Conservation (phyloP, 2,113 vertebrate species). For the Columbina picui region DNA sequence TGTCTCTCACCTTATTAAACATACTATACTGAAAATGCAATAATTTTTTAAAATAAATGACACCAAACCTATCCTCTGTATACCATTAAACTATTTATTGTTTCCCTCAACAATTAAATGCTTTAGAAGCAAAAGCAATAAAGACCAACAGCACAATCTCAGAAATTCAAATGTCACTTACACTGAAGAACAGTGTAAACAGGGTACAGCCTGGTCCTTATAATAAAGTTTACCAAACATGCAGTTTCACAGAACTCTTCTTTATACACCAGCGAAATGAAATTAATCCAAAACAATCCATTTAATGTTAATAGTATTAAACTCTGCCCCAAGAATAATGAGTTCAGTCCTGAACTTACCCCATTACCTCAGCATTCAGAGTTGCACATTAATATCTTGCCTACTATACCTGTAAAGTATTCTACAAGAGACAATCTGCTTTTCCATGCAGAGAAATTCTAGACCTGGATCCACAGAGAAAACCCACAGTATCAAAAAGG, state of each 20-base stretch:
- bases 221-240: background rate
- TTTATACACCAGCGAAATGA: background rate
- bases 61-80: background rate
- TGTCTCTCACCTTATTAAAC: conserved; percentile 5
- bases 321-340: background rate
- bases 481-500: background rate
- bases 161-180: background rate
- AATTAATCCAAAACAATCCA: background rate
- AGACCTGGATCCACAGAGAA: background rate
- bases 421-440: background rate
- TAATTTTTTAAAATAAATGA: background rate
- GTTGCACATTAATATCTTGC: background rate
- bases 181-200: background rate
- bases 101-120: conserved; percentile 21
- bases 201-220: background rate
- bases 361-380: background rate
- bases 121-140: background rate
- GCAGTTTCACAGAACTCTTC: background rate
- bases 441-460: background rate
- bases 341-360: background rate
- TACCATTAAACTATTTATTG: background rate
- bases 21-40: background rate
- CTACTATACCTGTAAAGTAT: background rate
- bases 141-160: background rate
- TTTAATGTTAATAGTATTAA: background rate